Evolutionary conservation across 30 jellyfish, hydroid and myxozoan species (phyloP).

Genomic region (Aurelia sp.): DNA sequence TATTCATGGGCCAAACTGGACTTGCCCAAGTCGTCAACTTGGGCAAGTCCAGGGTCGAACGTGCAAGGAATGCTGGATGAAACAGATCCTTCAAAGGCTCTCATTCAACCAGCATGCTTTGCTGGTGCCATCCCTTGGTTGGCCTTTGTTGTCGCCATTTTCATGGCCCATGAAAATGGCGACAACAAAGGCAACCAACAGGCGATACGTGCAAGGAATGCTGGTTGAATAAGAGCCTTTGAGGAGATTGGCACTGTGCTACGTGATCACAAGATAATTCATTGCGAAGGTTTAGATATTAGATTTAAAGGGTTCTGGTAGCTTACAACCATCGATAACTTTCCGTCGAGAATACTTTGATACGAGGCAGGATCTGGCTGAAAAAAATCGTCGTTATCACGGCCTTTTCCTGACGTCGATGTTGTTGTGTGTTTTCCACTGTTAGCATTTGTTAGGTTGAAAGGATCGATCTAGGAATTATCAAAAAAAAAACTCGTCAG

Average conservation of each 20-base stretch:
- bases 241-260: neutral
- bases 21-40: too few relatives aligned
- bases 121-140: too few relatives aligned
- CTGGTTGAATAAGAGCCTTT: too few relatives aligned
- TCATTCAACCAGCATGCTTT: too few relatives aligned
- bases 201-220: too few relatives aligned
- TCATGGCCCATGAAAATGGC: too few relatives aligned
- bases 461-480: conserved; percentile 22
- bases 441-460: neutral
- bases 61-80: too few relatives aligned
- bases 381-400: conserved; percentile 4
- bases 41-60: too few relatives aligned
- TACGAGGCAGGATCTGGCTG: conserved; percentile 40
- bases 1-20: too few relatives aligned
- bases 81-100: too few relatives aligned
- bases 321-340: conserved; percentile 35
- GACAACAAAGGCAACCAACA: too few relatives aligned
- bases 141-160: too few relatives aligned
- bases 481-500: neutral
- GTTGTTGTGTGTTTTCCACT: neutral
- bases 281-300: neutral
- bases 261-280: neutral
- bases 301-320: neutral
- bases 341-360: conserved; percentile 35
- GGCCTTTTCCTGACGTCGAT: neutral